Percentiles rank a stretch among this genome's conserved stretches.
Evolutionary conservation across 2,113 vertebrate genomes (phyloP).

Genomic region (Thalassarche chlororhynchos): DNA sequence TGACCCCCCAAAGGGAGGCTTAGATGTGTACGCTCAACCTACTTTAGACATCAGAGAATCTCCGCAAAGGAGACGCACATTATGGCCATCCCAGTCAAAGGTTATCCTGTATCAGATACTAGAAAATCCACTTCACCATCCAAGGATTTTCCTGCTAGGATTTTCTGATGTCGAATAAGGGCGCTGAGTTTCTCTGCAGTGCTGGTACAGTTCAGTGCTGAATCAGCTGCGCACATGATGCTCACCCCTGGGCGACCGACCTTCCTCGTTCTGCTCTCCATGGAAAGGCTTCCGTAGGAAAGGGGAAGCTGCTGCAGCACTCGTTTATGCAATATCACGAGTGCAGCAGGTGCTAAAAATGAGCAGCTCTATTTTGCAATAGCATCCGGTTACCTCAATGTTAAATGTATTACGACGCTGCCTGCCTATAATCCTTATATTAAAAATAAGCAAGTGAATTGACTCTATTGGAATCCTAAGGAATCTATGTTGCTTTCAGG

Average conservation of each 20-base stretch:
- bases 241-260: neutral
- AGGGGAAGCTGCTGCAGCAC: neutral
- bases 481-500: neutral
- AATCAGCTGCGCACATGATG: neutral
- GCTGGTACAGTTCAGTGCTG: neutral
- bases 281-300: neutral
- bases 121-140: neutral
- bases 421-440: neutral
- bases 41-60: neutral
- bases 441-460: neutral
- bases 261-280: neutral
- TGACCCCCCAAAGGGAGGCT: too few species aligned
- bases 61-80: neutral
- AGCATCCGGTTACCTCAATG: neutral
- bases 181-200: neutral
- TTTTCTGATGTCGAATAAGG: neutral
- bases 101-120: neutral
- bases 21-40: accelerated
- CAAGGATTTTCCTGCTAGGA: neutral
- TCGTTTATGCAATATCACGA: neutral
- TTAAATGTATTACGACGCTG: neutral
- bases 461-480: neutral
- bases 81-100: neutral
- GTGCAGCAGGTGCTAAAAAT: neutral
- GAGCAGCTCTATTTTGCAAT: neutral